A percentile compares a stretch with the other conserved stretches of the same genome.
Conservation (phyloP, 2,888 invertebrate species). For the Smittia aterrima region DNA sequence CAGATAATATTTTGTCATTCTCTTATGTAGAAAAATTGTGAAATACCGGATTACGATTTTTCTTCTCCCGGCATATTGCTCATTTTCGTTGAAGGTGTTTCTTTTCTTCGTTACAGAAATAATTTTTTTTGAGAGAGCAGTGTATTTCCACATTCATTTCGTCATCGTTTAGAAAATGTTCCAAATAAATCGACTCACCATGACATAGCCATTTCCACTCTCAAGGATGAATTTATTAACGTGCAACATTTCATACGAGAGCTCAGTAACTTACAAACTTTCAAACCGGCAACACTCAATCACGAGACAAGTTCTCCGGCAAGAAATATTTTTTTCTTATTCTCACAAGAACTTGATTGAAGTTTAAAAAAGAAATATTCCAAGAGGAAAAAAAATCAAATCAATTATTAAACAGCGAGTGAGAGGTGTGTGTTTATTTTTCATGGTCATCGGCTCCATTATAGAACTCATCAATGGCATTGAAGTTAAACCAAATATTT, state of each 20-base stretch:
- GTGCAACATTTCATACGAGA: not conserved
- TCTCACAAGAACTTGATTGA: too few relatives aligned
- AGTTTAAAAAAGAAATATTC: too few relatives aligned
- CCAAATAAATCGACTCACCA: not conserved
- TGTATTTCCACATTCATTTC: not conserved
- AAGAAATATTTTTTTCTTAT: too few relatives aligned
- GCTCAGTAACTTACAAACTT: not conserved
- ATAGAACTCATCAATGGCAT: too few relatives aligned
- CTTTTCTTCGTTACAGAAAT: not conserved
- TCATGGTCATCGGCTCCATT: too few relatives aligned
- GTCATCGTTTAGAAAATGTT: not conserved
- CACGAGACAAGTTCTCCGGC: not conserved
- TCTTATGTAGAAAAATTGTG: not conserved
- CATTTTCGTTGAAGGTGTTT: not conserved
- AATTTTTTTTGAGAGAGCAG: not conserved
- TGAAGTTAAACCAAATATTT: too few relatives aligned
- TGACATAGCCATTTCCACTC: slow-evolving; percentile 6
- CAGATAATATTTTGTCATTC: too few relatives aligned
- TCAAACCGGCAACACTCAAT: not conserved
- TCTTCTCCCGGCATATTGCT: not conserved
- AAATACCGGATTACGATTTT: not conserved
- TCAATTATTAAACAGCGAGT: too few relatives aligned
- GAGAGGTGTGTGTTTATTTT: too few relatives aligned
- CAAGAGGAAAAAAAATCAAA: too few relatives aligned
- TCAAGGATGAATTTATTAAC: not conserved